These are phyloP conservation scores for Steinernema feltiae DNA, from an alignment of 1,140 invertebrate genomes.

Conservation along the genomic window DNA sequence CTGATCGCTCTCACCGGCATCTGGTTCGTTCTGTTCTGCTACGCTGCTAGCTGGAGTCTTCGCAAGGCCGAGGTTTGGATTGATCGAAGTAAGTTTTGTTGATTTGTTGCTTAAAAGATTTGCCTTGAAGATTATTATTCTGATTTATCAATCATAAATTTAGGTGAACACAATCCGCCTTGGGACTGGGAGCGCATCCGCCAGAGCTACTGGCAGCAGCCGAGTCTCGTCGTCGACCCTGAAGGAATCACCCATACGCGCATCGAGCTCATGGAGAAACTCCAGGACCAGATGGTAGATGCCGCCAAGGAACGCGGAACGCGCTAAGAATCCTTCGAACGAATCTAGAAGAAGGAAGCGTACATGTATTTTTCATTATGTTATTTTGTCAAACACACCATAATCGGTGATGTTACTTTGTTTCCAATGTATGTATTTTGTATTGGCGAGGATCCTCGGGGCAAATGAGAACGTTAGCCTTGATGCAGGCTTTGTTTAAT, in stretches of 20 bases:
- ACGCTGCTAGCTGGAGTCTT: slow-evolving; percentile 43
- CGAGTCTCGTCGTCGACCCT: slow-evolving; percentile 34
- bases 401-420: no score
- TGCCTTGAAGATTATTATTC: no score
- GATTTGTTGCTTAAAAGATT: neutral
- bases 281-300: slow-evolving; percentile 37
- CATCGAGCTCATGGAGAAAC: slow-evolving; percentile 35
- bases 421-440: no score
- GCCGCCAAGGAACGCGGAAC: slow-evolving; percentile 34
- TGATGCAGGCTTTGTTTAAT: no score
- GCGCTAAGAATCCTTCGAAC: slow-evolving; percentile 16
- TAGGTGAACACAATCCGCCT: slow-evolving; percentile 25
- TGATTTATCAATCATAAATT: neutral
- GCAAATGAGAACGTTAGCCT: no score
- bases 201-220: slow-evolving; percentile 42
- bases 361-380: neutral
- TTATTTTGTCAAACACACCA: neutral
- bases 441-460: no score
- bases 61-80: slow-evolving; percentile 49
- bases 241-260: slow-evolving; percentile 28
- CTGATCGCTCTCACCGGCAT: slow-evolving; percentile 37
- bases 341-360: neutral
- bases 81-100: slow-evolving; percentile 45
- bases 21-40: slow-evolving; percentile 49
- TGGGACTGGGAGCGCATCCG: slow-evolving; percentile 42